Conservation (phyloP, 2,888 invertebrate species). For the Chymomyza caudatula region DNA sequence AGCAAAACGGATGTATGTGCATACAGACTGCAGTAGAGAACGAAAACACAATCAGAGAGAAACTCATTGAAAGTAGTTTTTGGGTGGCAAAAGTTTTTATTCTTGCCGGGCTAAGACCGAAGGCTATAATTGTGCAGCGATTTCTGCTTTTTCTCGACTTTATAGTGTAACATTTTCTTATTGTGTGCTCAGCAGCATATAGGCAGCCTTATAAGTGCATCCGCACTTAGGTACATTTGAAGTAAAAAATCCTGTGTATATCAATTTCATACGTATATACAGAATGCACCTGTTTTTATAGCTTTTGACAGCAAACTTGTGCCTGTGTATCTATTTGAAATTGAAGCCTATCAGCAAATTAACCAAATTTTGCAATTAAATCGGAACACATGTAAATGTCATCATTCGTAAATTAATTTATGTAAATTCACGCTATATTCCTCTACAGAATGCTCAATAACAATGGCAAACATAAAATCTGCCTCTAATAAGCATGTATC, state of each 20-base stretch:
- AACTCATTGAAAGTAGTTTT: conserved; percentile 33
- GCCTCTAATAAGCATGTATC: conserved; percentile 61
- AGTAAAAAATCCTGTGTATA: no score
- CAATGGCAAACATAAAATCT: conserved; percentile 41
- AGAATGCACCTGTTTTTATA: no score
- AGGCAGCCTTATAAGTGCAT: no score
- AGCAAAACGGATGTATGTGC: background rate
- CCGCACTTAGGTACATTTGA: no score
- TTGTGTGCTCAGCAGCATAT: no score
- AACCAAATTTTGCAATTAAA: conserved; percentile 46
- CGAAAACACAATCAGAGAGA: conserved; percentile 29
- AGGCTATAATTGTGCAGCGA: conserved; percentile 52
- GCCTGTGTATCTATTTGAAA: conserved; percentile 34
- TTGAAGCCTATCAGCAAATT: conserved; percentile 57
- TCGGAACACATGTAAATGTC: conserved; percentile 26
- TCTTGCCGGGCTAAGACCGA: conserved; percentile 10
- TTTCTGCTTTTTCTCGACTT: no score
- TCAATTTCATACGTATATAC: no score
- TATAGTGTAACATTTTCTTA: no score
- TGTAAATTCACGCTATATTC: conserved; percentile 32
- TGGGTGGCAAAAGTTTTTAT: conserved; percentile 37
- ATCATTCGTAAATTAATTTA: conserved; percentile 46
- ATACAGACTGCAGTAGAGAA: background rate
- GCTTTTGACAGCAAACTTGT: conserved; percentile 9
- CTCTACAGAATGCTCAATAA: conserved; percentile 24